Evolutionary conservation across 2,888 invertebrate genomes (phyloP).

Genomic region (Heliconius sara): DNA sequence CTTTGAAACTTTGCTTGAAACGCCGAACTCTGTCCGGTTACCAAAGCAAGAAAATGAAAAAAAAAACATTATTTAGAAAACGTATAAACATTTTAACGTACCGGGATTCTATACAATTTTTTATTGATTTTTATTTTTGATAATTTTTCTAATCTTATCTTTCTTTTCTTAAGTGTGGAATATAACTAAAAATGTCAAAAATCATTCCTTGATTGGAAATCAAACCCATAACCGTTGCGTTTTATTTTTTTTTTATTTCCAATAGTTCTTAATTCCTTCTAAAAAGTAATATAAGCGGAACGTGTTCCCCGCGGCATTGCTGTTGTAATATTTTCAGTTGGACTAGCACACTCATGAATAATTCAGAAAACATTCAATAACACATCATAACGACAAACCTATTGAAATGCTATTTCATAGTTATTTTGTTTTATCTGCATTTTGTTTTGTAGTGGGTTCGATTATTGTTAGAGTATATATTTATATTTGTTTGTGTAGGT

Average conservation of each 20-base stretch:
- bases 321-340: slow-evolving; percentile 30
- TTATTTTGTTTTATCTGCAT: background rate
- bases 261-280: background rate
- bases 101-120: no score
- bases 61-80: no score
- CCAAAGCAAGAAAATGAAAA: no score
- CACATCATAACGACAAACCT: slow-evolving; percentile 44
- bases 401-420: slow-evolving; percentile 44
- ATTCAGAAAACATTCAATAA: slow-evolving; percentile 50
- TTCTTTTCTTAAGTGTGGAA: no score
- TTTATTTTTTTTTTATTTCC: background rate
- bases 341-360: slow-evolving; percentile 46
- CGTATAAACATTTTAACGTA: no score
- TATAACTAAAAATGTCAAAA: no score
- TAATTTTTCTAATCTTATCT: no score
- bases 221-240: background rate
- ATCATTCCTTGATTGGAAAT: background rate
- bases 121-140: no score
- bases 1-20: no score
- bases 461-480: background rate
- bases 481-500: no score
- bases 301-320: background rate
- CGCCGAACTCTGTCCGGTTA: no score
- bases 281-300: background rate
- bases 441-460: background rate